phyloP scores from a whole-genome alignment of 2,888 invertebrate species.

The Seira musarum region DNA sequence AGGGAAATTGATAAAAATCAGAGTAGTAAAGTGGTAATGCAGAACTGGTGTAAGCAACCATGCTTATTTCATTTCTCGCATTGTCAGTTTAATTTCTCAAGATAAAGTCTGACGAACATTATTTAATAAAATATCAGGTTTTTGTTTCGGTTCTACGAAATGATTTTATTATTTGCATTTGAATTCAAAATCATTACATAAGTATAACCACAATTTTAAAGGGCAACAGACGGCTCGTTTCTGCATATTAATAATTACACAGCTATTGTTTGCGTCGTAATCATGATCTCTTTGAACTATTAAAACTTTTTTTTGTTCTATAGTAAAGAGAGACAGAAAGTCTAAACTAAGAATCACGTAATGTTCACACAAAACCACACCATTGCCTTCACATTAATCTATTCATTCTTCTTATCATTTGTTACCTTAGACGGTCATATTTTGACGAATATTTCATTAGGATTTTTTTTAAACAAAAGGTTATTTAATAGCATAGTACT shows the following conservation, averaged over 20 bases:
- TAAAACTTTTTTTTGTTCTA: neutral
- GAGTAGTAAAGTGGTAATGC: neutral
- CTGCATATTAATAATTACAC: neutral
- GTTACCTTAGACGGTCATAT: neutral
- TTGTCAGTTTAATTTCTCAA: slow-evolving; percentile 10
- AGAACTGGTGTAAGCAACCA: slow-evolving; percentile 3
- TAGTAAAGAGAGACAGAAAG: neutral
- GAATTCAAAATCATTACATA: neutral
- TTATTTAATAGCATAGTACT: neutral
- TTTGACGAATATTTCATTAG: neutral
- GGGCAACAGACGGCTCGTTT: neutral
- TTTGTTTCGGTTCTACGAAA: neutral
- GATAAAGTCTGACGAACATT: slow-evolving; percentile 4
- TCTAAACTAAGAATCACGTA: neutral
- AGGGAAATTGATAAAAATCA: slow-evolving; percentile 10
- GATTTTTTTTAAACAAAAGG: neutral
- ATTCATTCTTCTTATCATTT: neutral
- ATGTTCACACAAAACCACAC: slow-evolving; percentile 5
- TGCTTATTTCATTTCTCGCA: slow-evolving; percentile 5
- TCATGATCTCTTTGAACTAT: slow-evolving; percentile 6
- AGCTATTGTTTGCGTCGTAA: neutral
- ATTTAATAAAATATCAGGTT: neutral
- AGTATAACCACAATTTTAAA: too few relatives aligned
- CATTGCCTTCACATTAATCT: neutral
- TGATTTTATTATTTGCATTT: slow-evolving; percentile 7